phyloP scores from a whole-genome alignment of 1,140 invertebrate species.

The Rhopalosiphum padi region DNA sequence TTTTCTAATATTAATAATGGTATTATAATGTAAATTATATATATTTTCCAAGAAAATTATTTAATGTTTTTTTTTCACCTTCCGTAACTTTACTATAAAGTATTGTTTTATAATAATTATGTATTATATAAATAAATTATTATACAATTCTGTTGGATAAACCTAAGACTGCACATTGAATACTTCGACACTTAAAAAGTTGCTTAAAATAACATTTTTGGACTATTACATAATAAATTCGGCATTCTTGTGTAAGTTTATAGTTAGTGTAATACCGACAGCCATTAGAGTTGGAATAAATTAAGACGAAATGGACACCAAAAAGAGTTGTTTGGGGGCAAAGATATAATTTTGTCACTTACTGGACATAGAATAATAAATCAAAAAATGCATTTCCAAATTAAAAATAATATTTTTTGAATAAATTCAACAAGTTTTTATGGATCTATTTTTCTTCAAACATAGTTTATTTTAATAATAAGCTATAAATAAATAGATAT shows the following conservation, averaged over 20 bases:
- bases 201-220: background rate
- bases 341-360: background rate
- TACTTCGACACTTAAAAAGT: background rate
- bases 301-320: background rate
- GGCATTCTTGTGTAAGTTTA: background rate
- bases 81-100: background rate
- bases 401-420: background rate
- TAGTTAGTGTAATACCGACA: too few species aligned
- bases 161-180: background rate
- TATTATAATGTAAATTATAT: constrained; percentile 45
- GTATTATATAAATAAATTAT: background rate
- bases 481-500: background rate
- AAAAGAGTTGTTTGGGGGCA: background rate
- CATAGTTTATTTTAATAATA: background rate
- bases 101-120: background rate
- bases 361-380: background rate
- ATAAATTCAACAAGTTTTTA: background rate
- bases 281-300: background rate
- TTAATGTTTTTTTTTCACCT: background rate
- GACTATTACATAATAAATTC: background rate
- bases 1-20: constrained; percentile 43
- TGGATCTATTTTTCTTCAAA: background rate
- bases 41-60: constrained; percentile 4
- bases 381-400: background rate
- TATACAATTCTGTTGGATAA: background rate